Evolutionary conservation across 2,888 invertebrate species (phyloP), one percentile per base, ranked within the genome.

Genomic region (Odontocolon sp.): DNA sequence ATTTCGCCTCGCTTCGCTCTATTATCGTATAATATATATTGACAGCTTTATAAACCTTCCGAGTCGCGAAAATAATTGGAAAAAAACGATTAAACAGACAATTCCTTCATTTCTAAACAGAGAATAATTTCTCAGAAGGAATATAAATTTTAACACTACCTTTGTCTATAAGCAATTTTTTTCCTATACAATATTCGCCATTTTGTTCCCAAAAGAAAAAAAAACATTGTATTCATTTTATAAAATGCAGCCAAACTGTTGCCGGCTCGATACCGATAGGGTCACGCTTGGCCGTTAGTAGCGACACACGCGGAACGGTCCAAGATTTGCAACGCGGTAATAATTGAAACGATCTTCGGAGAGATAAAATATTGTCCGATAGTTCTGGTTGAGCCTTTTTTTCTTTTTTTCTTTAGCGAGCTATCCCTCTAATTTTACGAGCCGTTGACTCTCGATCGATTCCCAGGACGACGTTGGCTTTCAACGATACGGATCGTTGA

Each of bases 371-470:
- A 9, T 31, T 21, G 1, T 8, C 11, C n/a, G 1, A 0, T 8
- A 9, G 33, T 11, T 0, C 14, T 3, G 28, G 9, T 16, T 2
- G 16, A 8, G 2, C 6, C 28, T n/a, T 18, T 40, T 28, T 71
- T 21, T 28, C 52, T 67, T 64, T 66, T 23, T 61, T 72, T 66
- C 38, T 40, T 71, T 38, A 47, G 52, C 54, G 63, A 72, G 63
- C 82, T 83, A 68, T 66, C 70, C 79, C 78, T 82, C 86, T 88
- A 89, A 89, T 89, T 90, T 90, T 88, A 89, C 90, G 89, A 89
- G 87, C 88, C 89, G 89, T 89, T 89, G 88, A 88, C 88, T 88
- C 84, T 67, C 86, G 87, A 88, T 88, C 89, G 89, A 88, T 87
- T 84, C 73, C 50, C 50, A 57, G 45, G 74, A 77, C 68, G 63